These are phyloP conservation scores for Oxygymnocypris stewartii DNA, from an alignment of 2,113 vertebrate genomes.

Conservation along the genomic window DNA sequence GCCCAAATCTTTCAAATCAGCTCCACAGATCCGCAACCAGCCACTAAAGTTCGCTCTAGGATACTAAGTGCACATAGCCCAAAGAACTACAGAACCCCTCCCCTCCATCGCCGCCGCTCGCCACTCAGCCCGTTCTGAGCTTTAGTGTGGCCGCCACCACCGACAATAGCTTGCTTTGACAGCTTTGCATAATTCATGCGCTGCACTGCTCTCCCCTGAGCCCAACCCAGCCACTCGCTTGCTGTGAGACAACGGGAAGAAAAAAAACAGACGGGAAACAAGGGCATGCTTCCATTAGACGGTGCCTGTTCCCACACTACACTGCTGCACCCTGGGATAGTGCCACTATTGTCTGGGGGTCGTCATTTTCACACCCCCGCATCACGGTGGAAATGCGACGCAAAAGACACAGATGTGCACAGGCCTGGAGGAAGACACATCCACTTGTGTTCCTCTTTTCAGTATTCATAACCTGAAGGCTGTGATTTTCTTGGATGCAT, in stretches of 20 bases:
- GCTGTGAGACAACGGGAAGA: constrained; percentile 37
- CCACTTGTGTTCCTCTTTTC: constrained; percentile 30
- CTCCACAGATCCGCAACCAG: background rate
- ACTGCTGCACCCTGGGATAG: constrained; percentile 59
- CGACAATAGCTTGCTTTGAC: constrained; percentile 84
- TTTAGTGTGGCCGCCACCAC: constrained; percentile 69
- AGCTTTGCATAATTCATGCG: constrained; percentile 90
- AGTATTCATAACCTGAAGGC: constrained; percentile 44
- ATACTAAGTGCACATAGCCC: constrained; percentile 35
- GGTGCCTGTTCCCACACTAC: constrained; percentile 79
- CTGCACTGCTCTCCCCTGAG: constrained; percentile 56
- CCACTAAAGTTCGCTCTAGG: constrained; percentile 31
- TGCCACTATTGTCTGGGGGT: constrained; percentile 37
- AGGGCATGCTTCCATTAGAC: constrained; percentile 79
- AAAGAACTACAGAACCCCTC: constrained; percentile 23
- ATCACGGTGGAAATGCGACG: background rate
- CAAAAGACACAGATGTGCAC: constrained; percentile 37
- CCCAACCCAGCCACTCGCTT: constrained; percentile 39
- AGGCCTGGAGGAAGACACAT: constrained; percentile 25
- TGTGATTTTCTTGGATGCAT: background rate
- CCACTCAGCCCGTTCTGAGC: constrained; percentile 12
- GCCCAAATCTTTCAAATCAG: background rate
- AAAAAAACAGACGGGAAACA: constrained; percentile 70
- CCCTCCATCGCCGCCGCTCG: background rate
- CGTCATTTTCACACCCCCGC: constrained; percentile 29